Conservation (phyloP, 2,888 invertebrate species). For the Phytoseiulus persimilis region DNA sequence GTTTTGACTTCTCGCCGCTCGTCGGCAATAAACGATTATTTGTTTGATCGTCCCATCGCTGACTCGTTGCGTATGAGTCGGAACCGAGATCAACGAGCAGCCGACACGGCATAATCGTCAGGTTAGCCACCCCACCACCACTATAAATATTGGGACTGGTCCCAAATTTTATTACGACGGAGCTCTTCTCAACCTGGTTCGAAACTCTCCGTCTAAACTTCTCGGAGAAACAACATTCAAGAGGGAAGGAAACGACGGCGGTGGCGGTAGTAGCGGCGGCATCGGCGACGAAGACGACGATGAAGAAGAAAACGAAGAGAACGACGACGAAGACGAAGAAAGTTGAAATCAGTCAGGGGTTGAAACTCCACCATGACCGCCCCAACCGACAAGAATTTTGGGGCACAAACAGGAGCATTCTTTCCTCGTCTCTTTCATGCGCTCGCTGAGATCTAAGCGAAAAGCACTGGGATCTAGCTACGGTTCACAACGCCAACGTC, state of each 20-base stretch:
- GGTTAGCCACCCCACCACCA: not conserved
- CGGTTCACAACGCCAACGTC: not conserved
- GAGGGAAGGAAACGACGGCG: not conserved
- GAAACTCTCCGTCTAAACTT: not conserved
- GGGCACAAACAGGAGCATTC: constrained; percentile 5
- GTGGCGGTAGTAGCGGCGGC: not conserved
- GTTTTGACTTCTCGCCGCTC: not conserved
- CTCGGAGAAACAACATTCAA: not conserved
- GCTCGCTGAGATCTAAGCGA: not conserved
- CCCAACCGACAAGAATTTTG: not conserved
- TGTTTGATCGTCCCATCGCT: not conserved
- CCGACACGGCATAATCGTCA: not conserved
- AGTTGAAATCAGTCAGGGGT: not conserved
- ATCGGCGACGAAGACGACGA: not conserved
- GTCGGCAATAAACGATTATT: not conserved
- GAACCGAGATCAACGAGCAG: not conserved
- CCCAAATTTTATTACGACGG: not conserved
- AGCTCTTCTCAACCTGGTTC: not conserved
- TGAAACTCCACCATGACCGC: constrained; percentile 5
- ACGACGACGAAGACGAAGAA: too few relatives aligned
- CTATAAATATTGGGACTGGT: not conserved
- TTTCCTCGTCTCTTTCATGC: not conserved
- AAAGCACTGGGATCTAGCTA: not conserved
- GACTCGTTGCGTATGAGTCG: not conserved
- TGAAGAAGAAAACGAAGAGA: not conserved